Conservation (phyloP, 2,888 invertebrate species). For the Hypomecis punctinalis region DNA sequence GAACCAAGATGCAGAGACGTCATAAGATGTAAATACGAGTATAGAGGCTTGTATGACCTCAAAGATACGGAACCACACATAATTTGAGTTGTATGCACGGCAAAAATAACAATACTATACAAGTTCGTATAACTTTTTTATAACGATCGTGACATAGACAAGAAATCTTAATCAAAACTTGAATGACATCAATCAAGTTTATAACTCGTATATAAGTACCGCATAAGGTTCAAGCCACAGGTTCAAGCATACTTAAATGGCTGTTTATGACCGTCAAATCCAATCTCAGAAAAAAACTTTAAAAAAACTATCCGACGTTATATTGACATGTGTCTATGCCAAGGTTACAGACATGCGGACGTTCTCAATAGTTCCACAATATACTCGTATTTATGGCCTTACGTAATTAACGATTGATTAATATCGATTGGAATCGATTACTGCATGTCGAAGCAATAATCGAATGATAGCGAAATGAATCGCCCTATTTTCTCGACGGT, state of each 20-base stretch:
- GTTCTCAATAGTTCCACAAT: slow-evolving; percentile 9
- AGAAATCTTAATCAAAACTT: slow-evolving; percentile 21
- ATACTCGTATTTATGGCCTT: slow-evolving; percentile 22
- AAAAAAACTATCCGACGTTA: slow-evolving; percentile 23
- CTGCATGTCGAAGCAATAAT: slow-evolving; percentile 27
- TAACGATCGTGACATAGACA: slow-evolving; percentile 7
- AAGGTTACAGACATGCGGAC: slow-evolving; percentile 32
- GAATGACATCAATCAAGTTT: slow-evolving; percentile 24
- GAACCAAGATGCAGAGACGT: no score
- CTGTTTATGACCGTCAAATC: slow-evolving; percentile 34
- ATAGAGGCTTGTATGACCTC: no score
- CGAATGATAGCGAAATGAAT: slow-evolving; percentile 31
- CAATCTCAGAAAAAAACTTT: slow-evolving; percentile 17
- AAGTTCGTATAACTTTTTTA: slow-evolving; percentile 12
- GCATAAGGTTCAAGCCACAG: slow-evolving; percentile 25
- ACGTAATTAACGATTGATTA: slow-evolving; percentile 30
- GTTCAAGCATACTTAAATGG: slow-evolving; percentile 24
- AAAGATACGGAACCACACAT: no score
- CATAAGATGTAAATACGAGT: no score
- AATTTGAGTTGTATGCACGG: no score
- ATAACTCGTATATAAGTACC: slow-evolving; percentile 1
- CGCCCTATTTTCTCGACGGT: slow-evolving; percentile 19
- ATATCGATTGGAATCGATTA: slow-evolving; percentile 29
- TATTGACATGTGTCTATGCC: slow-evolving; percentile 35
- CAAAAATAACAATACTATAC: background rate